These are phyloP conservation scores for Oasisia sp. DNA, from an alignment of 2,888 invertebrate species.

Conservation along the genomic window DNA sequence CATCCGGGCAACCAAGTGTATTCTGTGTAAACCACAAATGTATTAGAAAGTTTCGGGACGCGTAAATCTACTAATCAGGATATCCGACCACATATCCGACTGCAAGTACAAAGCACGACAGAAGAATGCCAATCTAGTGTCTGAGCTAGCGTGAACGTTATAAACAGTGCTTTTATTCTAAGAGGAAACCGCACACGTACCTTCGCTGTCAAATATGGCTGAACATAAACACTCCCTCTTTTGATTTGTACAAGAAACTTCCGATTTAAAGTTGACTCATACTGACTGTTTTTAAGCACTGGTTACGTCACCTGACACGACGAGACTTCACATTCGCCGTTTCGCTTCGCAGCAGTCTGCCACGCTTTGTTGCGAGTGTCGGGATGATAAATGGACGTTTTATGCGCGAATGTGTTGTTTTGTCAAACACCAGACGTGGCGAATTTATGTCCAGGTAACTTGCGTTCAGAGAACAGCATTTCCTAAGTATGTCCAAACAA, in stretches of 20 bases:
- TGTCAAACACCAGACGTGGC: background rate
- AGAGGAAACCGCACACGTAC: background rate
- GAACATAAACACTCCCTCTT: background rate
- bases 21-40: background rate
- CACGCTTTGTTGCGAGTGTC: background rate
- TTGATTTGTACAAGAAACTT: background rate
- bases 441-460: slow-evolving; percentile 4
- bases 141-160: background rate
- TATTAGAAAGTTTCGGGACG: background rate
- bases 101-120: background rate
- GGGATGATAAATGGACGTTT: background rate
- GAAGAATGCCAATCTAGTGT: background rate
- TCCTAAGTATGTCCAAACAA: background rate
- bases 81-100: background rate
- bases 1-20: background rate
- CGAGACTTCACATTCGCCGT: background rate
- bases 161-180: background rate
- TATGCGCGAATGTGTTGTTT: slow-evolving; percentile 12
- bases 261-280: background rate
- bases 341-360: background rate
- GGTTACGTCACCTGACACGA: background rate
- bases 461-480: background rate
- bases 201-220: background rate
- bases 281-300: background rate
- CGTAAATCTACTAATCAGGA: background rate